phyloP scores from a whole-genome alignment of 2,797 vertebrate species.

The Gymnothorax javanicus region DNA sequence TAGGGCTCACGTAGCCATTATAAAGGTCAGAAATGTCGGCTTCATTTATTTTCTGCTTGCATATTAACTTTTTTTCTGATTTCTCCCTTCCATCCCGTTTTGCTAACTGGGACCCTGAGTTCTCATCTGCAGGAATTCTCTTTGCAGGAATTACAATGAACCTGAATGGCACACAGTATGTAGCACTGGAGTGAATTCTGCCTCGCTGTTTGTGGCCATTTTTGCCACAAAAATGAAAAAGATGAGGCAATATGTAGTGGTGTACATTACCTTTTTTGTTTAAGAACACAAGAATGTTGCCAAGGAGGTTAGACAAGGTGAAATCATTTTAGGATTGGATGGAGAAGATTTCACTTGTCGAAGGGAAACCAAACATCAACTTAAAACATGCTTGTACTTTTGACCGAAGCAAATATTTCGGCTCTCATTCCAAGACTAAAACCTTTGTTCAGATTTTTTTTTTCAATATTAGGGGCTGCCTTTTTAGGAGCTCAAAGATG shows the following conservation, averaged over 20 bases:
- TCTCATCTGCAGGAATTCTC: neutral
- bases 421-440: too few species aligned
- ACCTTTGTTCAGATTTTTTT: too few species aligned
- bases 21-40: conserved; percentile 19
- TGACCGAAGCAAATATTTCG: too few species aligned
- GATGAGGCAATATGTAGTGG: too few species aligned
- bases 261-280: too few species aligned
- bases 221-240: too few species aligned
- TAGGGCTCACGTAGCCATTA: conserved; percentile 16
- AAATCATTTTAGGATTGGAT: too few species aligned
- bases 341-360: too few species aligned
- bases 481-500: neutral
- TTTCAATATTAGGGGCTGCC: neutral
- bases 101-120: neutral
- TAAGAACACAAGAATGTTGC: too few species aligned
- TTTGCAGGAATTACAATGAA: neutral
- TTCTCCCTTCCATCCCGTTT: neutral
- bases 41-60: neutral
- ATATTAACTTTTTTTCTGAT: neutral
- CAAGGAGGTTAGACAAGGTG: too few species aligned
- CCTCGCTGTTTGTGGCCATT: neutral
- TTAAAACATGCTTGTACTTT: too few species aligned
- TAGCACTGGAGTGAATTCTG: neutral
- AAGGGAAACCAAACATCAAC: too few species aligned
- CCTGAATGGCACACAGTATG: neutral